Conservation (phyloP, 2,113 vertebrate species). For the Hyperoodon ampullatus region DNA sequence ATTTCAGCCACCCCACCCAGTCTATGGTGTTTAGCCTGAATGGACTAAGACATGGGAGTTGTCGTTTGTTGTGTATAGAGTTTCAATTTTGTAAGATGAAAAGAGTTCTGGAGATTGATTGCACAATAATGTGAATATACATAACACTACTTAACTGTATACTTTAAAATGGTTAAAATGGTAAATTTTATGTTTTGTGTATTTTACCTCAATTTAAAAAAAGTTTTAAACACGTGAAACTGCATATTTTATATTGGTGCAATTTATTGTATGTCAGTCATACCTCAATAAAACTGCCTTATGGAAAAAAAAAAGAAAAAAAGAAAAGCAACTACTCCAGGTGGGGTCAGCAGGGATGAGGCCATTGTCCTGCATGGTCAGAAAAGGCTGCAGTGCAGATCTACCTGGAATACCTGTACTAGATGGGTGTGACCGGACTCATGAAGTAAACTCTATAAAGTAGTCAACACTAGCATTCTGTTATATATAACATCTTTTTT, state of each 20-base stretch:
- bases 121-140: not conserved
- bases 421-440: rapidly evolving
- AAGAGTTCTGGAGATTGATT: not conserved
- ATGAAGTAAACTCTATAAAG: not conserved
- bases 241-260: not conserved
- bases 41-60: not conserved
- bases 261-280: not conserved
- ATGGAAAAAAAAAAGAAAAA: not conserved
- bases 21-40: not conserved
- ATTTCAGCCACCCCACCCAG: not conserved
- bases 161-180: not conserved
- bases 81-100: not conserved
- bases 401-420: not conserved
- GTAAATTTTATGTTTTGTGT: not conserved
- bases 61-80: not conserved
- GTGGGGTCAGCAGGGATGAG: not conserved
- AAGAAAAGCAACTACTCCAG: not conserved
- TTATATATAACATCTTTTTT: not conserved
- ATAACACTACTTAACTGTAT: too few species aligned
- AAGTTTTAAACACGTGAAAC: not conserved
- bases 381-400: not conserved
- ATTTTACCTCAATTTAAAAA: not conserved
- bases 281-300: not conserved
- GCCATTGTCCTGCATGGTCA: not conserved
- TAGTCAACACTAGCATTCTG: not conserved